Evolutionary conservation across 2,888 invertebrate species (phyloP).

Genomic region (Tineola bisselliella): DNA sequence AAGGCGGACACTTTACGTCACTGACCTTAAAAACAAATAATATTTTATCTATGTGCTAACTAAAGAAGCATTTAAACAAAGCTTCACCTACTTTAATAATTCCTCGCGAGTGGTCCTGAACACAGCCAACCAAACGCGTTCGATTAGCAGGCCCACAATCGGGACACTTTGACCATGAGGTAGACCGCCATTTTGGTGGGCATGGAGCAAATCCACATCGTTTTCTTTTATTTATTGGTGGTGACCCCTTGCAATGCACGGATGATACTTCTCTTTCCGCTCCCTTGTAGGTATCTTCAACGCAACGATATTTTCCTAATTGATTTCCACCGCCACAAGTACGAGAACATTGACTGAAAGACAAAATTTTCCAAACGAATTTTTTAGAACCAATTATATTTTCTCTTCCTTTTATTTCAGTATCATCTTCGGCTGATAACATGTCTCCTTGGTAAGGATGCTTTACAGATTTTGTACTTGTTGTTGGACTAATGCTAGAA

Average conservation of each 20-base stretch:
- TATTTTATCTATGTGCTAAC: background rate
- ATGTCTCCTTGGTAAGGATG: conserved; percentile 29
- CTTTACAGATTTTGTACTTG: conserved; percentile 21
- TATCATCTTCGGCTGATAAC: conserved; percentile 28
- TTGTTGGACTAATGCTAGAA: conserved; percentile 20
- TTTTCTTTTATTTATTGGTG: conserved; percentile 68
- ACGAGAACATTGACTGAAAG: conserved; percentile 80
- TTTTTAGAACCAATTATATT: conserved; percentile 56
- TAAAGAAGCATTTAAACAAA: background rate
- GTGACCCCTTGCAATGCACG: conserved; percentile 65
- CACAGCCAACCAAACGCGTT: conserved; percentile 78
- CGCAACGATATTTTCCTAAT: conserved; percentile 76
- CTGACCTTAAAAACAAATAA: conserved; percentile 34
- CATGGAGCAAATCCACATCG: conserved; percentile 83
- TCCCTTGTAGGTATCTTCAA: conserved; percentile 64
- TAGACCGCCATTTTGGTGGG: conserved; percentile 82
- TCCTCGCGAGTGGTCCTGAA: conserved; percentile 64
- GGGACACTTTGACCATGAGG: conserved; percentile 82
- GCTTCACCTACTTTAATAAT: conserved; percentile 43
- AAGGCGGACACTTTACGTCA: conserved; percentile 45
- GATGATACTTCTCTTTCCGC: conserved; percentile 70
- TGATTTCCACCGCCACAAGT: conserved; percentile 85
- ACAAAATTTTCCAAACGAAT: conserved; percentile 81
- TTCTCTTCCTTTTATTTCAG: conserved; percentile 25
- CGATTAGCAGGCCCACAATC: conserved; percentile 80